These are phyloP conservation scores for Phymanthus crucifer DNA, from an alignment of 92 coral and sea anemone genomes.

Conservation along the genomic window DNA sequence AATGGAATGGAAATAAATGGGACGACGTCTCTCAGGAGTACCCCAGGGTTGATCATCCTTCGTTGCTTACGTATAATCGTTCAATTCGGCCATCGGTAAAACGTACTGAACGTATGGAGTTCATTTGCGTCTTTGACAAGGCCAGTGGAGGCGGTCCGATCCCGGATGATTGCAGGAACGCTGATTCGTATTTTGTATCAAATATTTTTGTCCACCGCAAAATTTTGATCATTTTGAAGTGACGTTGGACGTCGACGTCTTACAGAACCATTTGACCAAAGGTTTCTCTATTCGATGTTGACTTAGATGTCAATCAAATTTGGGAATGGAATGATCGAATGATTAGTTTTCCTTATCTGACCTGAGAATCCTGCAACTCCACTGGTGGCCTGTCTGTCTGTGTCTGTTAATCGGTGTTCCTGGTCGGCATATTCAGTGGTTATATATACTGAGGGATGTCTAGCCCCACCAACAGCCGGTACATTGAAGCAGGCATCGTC, in stretches of 20 bases:
- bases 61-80: neutral
- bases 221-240: neutral
- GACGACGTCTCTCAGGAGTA: neutral
- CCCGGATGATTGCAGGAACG: too few species aligned
- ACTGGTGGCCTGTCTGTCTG: neutral
- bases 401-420: neutral
- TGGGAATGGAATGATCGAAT: neutral
- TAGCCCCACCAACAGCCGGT: conserved; percentile 90
- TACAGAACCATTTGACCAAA: neutral
- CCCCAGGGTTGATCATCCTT: neutral
- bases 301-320: neutral
- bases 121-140: neutral
- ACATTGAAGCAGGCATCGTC: conserved; percentile 99
- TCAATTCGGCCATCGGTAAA: neutral
- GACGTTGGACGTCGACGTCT: neutral
- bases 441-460: conserved; percentile 89
- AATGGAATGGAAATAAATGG: neutral
- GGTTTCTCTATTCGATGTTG: neutral
- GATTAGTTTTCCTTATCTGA: neutral
- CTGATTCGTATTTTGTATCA: neutral
- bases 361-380: neutral
- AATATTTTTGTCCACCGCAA: neutral
- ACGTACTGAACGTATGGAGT: neutral
- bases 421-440: neutral
- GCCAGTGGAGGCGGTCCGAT: too few species aligned